Evolutionary conservation across 2,797 vertebrate species (phyloP).

Genomic region (Clangula hyemalis): DNA sequence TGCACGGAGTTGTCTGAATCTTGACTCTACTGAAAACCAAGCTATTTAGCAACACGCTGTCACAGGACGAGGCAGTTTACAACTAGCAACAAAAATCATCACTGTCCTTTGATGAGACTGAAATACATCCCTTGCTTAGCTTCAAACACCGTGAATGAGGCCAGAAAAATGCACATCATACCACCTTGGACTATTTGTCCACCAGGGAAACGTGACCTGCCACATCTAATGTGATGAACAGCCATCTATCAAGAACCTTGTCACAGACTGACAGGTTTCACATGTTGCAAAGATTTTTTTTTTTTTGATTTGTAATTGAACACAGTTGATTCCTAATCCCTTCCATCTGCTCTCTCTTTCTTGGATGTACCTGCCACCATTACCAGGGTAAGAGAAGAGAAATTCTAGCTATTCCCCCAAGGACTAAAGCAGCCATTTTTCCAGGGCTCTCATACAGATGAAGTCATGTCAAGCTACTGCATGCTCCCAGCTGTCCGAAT

Average conservation of each 20-base stretch:
- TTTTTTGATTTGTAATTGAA: background rate
- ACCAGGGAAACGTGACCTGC: background rate
- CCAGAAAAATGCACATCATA: background rate
- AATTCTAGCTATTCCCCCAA: background rate
- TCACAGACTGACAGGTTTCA: background rate
- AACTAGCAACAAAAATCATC: background rate
- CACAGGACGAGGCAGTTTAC: background rate
- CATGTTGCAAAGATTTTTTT: background rate
- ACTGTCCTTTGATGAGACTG: background rate
- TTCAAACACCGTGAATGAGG: background rate
- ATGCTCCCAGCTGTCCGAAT: background rate
- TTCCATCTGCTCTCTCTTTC: slow-evolving; percentile 3
- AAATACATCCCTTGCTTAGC: background rate
- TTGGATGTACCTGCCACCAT: background rate
- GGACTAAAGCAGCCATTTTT: background rate
- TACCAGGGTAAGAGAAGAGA: background rate
- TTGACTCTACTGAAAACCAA: background rate
- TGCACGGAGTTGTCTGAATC: background rate
- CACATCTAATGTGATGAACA: background rate
- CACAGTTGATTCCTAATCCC: background rate
- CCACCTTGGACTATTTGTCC: background rate
- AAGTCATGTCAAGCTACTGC: background rate
- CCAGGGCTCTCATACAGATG: background rate
- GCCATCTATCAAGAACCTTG: background rate
- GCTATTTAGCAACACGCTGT: background rate